Evolutionary conservation across 2,888 invertebrate species (phyloP), one percentile per base, ranked within the genome.

Genomic region (Pyrrhia umbra): DNA sequence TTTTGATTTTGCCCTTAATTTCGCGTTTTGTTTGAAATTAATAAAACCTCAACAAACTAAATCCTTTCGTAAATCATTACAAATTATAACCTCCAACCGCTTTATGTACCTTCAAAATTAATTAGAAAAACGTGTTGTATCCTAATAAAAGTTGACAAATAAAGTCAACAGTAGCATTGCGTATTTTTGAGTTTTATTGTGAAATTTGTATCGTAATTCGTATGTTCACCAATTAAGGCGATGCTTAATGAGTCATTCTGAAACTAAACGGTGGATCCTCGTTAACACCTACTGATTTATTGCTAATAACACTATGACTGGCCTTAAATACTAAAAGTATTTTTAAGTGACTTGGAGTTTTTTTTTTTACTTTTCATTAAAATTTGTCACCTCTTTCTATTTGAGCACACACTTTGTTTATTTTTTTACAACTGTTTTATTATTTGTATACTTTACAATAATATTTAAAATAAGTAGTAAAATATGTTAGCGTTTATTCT

Each of bases 121-220:
- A 84, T 87, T 82, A 80, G 75, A 77, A 69, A 78, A 75, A 75
- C 78, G 68, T 82, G 80, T 86, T 71, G 64, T 68, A 70, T 71
- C 67, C 59, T 65, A 77, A 87, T 80, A 76, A 79, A 78, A 75
- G 2, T 18, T 40, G 34, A 54, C 72, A 84, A 80, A 83, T 83
- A 81, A 79, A 74, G 71, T 62, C 54, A 74, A 80, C 74, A 72
- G 73, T 75, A 79, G 79, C 13, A 30, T 34, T 34, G 34, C n/a
- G 34, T 34, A 6, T 64, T 71, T 47, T 80, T 76, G 56, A 68
- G 68, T 74, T 73, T 59, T 68, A 68, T 79, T 75, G 71, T 77
- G 76, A 75, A 76, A 83, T 80, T 77, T 49, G 47, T 54, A 59
- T 60, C 37, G 34, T 56, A 37, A 67, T 39, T 34, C 34, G 64